Evolutionary conservation across 2,113 vertebrate species (phyloP).

Genomic region (Empidonax alnorum): DNA sequence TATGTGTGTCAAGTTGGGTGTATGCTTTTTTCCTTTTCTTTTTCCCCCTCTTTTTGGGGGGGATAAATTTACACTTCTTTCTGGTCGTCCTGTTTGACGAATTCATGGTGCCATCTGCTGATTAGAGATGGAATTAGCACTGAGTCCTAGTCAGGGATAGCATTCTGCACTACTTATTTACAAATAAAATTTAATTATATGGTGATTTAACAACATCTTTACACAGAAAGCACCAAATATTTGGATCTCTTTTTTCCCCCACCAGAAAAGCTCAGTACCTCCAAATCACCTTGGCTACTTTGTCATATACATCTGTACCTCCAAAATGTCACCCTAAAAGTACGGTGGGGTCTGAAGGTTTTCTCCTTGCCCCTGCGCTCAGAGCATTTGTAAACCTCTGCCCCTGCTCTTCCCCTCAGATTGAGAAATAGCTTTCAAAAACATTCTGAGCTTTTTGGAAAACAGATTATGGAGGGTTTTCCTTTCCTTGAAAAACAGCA

Average conservation of each 20-base stretch:
- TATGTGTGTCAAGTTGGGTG: slow-evolving; percentile 49
- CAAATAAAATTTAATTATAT: background rate
- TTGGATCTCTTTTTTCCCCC: background rate
- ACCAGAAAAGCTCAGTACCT: background rate
- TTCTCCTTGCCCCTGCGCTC: background rate
- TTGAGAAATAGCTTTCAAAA: background rate
- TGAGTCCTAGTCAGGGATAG: background rate
- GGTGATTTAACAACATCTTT: background rate
- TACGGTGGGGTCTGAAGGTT: background rate
- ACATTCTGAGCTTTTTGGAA: background rate
- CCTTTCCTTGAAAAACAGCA: background rate
- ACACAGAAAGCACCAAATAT: background rate
- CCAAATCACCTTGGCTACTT: background rate
- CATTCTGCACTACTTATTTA: background rate
- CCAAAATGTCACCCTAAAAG: background rate
- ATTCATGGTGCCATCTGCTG: slow-evolving; percentile 77
- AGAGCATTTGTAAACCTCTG: background rate
- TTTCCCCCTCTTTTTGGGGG: background rate
- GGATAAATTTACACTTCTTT: background rate
- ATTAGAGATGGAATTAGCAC: background rate
- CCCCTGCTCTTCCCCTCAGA: background rate
- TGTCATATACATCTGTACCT: background rate
- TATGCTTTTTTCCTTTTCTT: background rate
- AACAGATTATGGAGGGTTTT: fast-evolving
- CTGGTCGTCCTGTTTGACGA: slow-evolving; percentile 35